A percentile compares a stretch with the other conserved stretches of the same genome.
These are phyloP conservation scores for Eilema caniola DNA, from an alignment of 2,888 invertebrate species.

Conservation along the genomic window DNA sequence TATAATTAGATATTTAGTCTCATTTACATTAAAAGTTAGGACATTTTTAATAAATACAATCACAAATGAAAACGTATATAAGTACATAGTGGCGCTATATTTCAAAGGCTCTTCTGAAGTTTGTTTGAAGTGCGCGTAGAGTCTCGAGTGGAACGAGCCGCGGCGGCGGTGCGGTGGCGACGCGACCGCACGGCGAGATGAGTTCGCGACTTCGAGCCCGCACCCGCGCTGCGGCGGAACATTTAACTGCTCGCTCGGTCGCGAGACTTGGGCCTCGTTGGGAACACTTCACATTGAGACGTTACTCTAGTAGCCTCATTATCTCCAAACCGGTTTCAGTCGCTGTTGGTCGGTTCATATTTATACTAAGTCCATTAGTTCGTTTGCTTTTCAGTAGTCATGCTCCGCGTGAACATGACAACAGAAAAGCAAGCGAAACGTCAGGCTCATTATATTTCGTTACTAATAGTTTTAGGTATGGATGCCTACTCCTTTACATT, in stretches of 20 bases:
- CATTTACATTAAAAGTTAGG: neutral
- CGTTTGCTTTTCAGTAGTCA: too few species aligned
- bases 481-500: neutral
- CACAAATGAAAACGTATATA: neutral
- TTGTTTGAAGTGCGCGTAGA: constrained; percentile 9
- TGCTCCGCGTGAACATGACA: too few species aligned
- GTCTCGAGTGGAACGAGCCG: constrained; percentile 5
- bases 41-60: neutral
- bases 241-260: constrained; percentile 13
- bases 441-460: too few species aligned
- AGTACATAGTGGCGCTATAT: neutral
- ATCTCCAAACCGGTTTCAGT: neutral
- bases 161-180: neutral
- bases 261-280: neutral
- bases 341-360: too few species aligned
- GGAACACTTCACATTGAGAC: constrained; percentile 3
- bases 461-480: too few species aligned
- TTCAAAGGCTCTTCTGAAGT: constrained; percentile 7
- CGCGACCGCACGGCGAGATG: constrained; percentile 21
- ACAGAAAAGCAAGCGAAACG: too few species aligned
- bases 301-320: neutral
- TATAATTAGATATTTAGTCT: neutral
- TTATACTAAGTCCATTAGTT: too few species aligned
- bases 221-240: constrained; percentile 19
- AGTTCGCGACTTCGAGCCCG: constrained; percentile 20